Evolutionary conservation across 2,888 invertebrate species (phyloP).

Genomic region (Ennomos erosarius): DNA sequence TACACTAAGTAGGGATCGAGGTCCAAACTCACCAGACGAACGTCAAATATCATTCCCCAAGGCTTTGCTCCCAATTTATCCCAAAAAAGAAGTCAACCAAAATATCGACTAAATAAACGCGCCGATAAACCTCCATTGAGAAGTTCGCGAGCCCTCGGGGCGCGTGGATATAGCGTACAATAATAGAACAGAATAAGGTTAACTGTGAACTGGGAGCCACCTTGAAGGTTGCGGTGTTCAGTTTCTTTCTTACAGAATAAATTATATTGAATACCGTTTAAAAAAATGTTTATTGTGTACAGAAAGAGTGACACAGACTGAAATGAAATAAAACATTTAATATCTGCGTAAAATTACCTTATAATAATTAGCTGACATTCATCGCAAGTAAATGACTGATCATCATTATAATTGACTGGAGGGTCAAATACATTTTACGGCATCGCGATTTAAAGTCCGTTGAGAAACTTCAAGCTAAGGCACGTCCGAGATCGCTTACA

Average conservation of each 20-base stretch:
- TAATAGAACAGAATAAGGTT: slow-evolving; percentile 24
- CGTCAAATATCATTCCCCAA: no score
- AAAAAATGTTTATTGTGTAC: no score
- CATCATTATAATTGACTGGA: no score
- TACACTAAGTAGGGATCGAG: no score
- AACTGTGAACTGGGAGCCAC: slow-evolving; percentile 14
- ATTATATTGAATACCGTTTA: not conserved
- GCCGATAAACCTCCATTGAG: slow-evolving; percentile 26
- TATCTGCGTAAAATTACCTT: no score
- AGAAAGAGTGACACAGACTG: no score
- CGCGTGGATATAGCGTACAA: slow-evolving; percentile 15
- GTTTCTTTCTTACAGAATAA: slow-evolving; percentile 4
- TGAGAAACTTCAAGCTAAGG: slow-evolving; percentile 13
- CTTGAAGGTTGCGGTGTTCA: slow-evolving; percentile 18
- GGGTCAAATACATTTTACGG: not conserved
- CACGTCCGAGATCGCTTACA: slow-evolving; percentile 17
- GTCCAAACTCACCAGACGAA: no score
- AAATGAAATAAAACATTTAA: no score
- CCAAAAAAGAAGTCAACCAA: slow-evolving; percentile 11
- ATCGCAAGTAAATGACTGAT: no score
- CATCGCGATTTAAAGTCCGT: not conserved
- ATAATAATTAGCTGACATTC: no score
- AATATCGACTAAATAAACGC: slow-evolving; percentile 26
- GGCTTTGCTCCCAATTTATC: not conserved
- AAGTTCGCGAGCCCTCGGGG: slow-evolving; percentile 16